phyloP scores from a whole-genome alignment of 37 sponge, comb jelly and placozoan species.

The Tethya wilhelma region DNA sequence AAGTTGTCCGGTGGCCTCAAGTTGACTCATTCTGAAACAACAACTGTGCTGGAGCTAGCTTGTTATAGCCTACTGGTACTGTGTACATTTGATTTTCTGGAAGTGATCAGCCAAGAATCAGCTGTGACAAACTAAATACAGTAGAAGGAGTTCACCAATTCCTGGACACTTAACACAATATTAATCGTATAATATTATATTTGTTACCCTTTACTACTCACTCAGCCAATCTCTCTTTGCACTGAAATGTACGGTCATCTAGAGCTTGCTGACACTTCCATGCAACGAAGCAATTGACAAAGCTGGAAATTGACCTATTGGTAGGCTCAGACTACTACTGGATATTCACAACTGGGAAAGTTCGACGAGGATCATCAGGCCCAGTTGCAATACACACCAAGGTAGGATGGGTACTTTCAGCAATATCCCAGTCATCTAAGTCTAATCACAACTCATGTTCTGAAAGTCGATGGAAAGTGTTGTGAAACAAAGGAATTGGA shows the following conservation, averaged over 20 bases:
- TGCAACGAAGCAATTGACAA: background rate
- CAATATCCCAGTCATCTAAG: no score
- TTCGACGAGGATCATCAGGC: slow-evolving; percentile 22
- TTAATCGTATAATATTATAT: background rate
- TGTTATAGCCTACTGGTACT: no score
- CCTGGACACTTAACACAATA: background rate
- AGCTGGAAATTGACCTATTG: slow-evolving; percentile 7
- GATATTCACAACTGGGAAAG: slow-evolving; percentile 24
- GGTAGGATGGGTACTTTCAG: slow-evolving; percentile 43
- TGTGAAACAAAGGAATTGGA: no score
- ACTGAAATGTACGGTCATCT: no score
- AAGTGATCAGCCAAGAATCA: background rate
- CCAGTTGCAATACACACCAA: slow-evolving; percentile 11
- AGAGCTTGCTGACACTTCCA: slow-evolving; percentile 16
- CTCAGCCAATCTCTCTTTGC: slow-evolving; percentile 4
- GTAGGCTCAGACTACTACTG: no score
- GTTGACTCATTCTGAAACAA: no score
- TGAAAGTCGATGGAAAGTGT: no score
- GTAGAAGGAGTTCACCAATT: background rate
- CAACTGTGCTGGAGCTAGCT: no score
- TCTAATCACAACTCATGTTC: no score
- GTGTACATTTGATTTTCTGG: no score
- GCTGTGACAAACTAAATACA: slow-evolving; percentile 1
- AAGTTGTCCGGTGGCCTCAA: no score
- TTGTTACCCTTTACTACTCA: slow-evolving; percentile 25